A percentile compares a stretch with the other conserved stretches of the same genome.
phyloP scores from a whole-genome alignment of 2,888 invertebrate genomes.

The Drosophila trichaetosa region DNA sequence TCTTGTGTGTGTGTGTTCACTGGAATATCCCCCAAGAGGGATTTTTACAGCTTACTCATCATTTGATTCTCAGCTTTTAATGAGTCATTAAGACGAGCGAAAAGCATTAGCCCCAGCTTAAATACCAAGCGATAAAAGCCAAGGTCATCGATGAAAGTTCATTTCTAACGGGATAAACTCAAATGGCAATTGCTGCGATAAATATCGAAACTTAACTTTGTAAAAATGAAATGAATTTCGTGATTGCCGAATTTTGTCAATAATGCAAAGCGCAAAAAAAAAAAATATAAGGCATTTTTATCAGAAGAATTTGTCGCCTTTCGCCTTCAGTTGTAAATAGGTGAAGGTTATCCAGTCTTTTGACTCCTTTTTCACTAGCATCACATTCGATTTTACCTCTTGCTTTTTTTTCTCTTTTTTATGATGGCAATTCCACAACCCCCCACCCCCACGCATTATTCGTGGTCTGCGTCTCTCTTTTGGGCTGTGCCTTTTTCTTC shows the following conservation, averaged over 20 bases:
- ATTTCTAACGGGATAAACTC: background rate
- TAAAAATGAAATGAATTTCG: background rate
- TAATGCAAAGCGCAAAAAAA: background rate
- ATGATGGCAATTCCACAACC: slow-evolving; percentile 12
- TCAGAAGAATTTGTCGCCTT: background rate
- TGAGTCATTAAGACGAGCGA: background rate
- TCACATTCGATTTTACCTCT: slow-evolving; percentile 23
- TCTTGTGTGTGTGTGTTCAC: background rate
- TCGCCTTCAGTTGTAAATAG: slow-evolving; percentile 27
- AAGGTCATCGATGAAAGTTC: background rate
- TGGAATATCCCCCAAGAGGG: background rate
- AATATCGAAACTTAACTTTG: background rate
- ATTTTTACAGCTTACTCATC: background rate
- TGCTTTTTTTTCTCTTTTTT: background rate
- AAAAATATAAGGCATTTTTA: background rate
- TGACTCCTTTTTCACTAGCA: slow-evolving; percentile 34
- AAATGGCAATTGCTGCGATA: background rate
- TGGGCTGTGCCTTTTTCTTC: slow-evolving; percentile 40
- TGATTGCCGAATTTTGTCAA: background rate
- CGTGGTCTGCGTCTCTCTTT: slow-evolving; percentile 22
- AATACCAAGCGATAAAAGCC: background rate
- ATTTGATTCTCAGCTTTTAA: background rate
- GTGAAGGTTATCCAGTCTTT: slow-evolving; percentile 62
- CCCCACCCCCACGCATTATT: background rate
- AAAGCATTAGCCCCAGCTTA: background rate